Conservation (phyloP, 92 coral and sea anemone genomes). For the Chrysogorgia sp. region DNA sequence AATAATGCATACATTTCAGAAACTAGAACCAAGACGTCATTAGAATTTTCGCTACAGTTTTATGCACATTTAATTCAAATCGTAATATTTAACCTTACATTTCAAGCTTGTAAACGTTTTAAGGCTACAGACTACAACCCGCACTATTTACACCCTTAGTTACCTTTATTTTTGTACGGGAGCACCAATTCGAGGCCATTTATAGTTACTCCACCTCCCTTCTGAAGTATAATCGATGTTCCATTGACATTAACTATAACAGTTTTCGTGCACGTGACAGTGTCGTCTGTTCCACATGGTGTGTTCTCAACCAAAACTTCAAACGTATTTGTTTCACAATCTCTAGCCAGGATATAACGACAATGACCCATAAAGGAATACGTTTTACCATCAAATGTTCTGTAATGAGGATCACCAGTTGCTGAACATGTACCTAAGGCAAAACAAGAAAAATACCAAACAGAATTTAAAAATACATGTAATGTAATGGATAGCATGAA, state of each 20-base stretch:
- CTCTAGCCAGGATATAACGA: constrained; percentile 82
- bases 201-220: constrained; percentile 61
- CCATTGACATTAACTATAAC: constrained; percentile 66
- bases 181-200: constrained; percentile 58
- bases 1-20: too few relatives aligned
- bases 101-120: not conserved
- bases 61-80: too few relatives aligned
- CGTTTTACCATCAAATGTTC: constrained; percentile 84
- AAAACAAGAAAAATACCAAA: too few relatives aligned
- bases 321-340: constrained; percentile 66
- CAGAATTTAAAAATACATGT: too few relatives aligned
- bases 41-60: too few relatives aligned
- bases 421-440: constrained; percentile 79
- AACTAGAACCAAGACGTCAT: too few relatives aligned
- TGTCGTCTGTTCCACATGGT: constrained; percentile 70
- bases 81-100: too few relatives aligned
- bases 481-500: too few relatives aligned
- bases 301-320: constrained; percentile 75
- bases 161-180: constrained; percentile 68
- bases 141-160: constrained; percentile 4
- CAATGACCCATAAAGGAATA: constrained; percentile 78
- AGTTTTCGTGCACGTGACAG: constrained; percentile 68
- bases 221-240: constrained; percentile 60
- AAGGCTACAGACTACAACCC: not conserved
- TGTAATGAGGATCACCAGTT: constrained; percentile 86